A percentile compares a stretch with the other conserved stretches of the same genome.
phyloP scores from a whole-genome alignment of 2,888 invertebrate species.

The Acheta domesticus region DNA sequence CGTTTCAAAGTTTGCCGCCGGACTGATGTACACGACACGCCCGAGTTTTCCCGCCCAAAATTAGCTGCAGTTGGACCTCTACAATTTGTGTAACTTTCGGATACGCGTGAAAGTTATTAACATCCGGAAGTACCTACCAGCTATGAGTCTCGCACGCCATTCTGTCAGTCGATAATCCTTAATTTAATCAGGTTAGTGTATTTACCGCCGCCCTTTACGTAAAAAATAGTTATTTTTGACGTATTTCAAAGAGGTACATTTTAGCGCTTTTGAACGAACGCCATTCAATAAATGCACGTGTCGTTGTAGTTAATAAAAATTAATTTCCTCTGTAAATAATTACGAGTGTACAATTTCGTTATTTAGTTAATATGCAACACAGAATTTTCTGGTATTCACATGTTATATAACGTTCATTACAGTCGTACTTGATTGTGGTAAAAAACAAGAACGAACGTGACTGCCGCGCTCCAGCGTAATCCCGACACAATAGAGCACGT shows the following conservation, averaged over 20 bases:
- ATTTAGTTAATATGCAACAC: background rate
- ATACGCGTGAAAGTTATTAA: constrained; percentile 1
- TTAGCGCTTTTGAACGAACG: background rate
- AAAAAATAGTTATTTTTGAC: constrained; percentile 8
- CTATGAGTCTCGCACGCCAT: background rate
- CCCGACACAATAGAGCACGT: too few relatives aligned
- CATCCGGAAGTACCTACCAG: background rate
- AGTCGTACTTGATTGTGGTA: too few relatives aligned
- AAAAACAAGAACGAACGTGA: too few relatives aligned
- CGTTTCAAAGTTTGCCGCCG: background rate
- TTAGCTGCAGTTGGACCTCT: constrained; percentile 3
- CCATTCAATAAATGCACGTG: background rate
- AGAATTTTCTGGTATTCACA: background rate
- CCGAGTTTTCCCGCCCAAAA: background rate
- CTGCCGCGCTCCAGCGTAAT: too few relatives aligned
- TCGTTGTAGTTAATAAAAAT: background rate
- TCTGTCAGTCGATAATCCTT: constrained; percentile 18
- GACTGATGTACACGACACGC: background rate
- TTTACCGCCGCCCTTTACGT: background rate
- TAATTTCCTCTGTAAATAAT: background rate
- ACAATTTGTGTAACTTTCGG: constrained; percentile 18
- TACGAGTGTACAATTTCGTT: background rate
- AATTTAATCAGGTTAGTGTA: background rate
- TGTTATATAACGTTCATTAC: too few relatives aligned
- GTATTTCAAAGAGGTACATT: background rate